Percentiles rank a stretch among this genome's conserved stretches.
phyloP scores from a whole-genome alignment of 2,888 invertebrate genomes.

The Vesta saturnalis region DNA sequence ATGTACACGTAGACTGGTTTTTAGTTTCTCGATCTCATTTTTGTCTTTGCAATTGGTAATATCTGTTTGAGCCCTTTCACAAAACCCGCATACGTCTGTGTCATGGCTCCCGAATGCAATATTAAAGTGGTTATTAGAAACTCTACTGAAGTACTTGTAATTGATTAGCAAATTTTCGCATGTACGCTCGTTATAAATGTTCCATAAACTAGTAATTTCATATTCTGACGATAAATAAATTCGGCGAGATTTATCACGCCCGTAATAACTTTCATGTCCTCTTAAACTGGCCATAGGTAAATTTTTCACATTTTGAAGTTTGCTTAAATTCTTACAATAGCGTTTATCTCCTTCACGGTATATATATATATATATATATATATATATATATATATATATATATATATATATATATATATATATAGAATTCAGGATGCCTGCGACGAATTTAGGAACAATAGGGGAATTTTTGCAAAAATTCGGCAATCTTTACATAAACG shows the following conservation, averaged over 20 bases:
- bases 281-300: conserved; percentile 16
- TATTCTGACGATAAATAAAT: conserved; percentile 12
- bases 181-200: conserved; percentile 16
- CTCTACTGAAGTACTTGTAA: neutral
- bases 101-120: conserved; percentile 34
- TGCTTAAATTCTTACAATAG: too few species aligned
- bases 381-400: too few species aligned
- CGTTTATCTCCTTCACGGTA: too few species aligned
- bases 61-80: conserved; percentile 23
- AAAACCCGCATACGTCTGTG: conserved; percentile 26
- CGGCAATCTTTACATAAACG: too few species aligned
- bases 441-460: too few species aligned
- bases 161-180: conserved; percentile 8
- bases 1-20: conserved; percentile 22
- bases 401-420: too few species aligned
- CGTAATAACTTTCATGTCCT: conserved; percentile 25
- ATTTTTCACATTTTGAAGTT: neutral
- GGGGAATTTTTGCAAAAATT: too few species aligned
- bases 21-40: conserved; percentile 7
- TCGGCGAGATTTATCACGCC: conserved; percentile 15
- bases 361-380: too few species aligned
- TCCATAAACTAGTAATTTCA: conserved; percentile 15
- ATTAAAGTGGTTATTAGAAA: conserved; percentile 19
- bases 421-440: too few species aligned
- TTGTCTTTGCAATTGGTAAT: conserved; percentile 20